These are phyloP conservation scores for Hirudinaria manillensis DNA, from an alignment of 2,888 invertebrate species.

Conservation along the genomic window DNA sequence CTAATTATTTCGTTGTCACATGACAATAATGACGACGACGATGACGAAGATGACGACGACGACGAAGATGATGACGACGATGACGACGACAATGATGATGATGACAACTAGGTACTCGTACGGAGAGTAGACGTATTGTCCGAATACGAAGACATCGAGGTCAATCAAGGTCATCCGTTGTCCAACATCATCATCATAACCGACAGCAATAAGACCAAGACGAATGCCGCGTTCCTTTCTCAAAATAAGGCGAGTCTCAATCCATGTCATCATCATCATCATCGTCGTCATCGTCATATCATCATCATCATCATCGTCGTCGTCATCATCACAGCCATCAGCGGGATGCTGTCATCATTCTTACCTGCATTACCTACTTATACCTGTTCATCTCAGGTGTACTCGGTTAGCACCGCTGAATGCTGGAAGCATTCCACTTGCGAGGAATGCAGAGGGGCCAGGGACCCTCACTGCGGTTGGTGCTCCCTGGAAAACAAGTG, in stretches of 20 bases:
- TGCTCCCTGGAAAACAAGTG: slow-evolving; percentile 52
- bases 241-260: not conserved
- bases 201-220: not conserved
- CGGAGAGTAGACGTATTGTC: not conserved
- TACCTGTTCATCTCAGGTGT: slow-evolving; percentile 19
- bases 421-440: slow-evolving; percentile 48
- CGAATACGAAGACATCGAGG: not conserved
- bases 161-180: slow-evolving; percentile 5
- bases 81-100: slow-evolving; percentile 16
- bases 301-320: slow-evolving; percentile 18
- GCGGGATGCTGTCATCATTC: not conserved
- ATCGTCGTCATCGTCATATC: slow-evolving; percentile 5
- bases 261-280: slow-evolving; percentile 13
- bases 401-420: slow-evolving; percentile 33
- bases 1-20: not conserved
- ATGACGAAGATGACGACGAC: slow-evolving; percentile 25
- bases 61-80: slow-evolving; percentile 9
- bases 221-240: too few relatives aligned
- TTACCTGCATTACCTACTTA: not conserved
- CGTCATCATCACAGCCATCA: not conserved
- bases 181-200: slow-evolving; percentile 10
- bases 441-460: slow-evolving; percentile 45
- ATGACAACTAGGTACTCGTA: not conserved
- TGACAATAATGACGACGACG: slow-evolving; percentile 26
- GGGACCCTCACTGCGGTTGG: slow-evolving; percentile 53